These are phyloP conservation scores for Unio delphinus DNA, from an alignment of 2,888 invertebrate species.

Conservation along the genomic window DNA sequence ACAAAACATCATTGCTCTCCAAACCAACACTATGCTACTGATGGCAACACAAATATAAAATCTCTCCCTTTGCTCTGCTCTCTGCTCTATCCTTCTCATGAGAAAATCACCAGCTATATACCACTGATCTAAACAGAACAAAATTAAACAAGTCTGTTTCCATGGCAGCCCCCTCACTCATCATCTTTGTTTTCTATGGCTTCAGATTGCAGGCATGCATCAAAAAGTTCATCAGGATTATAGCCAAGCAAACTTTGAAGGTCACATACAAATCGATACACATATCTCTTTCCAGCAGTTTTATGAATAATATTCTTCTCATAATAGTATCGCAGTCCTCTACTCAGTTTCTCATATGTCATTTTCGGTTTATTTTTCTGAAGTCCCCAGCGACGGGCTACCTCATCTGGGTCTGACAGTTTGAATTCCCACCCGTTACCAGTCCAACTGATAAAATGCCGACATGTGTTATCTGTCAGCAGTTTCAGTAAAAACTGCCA, in stretches of 20 bases:
- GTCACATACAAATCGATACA: conserved; percentile 98
- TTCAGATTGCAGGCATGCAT: conserved; percentile 71
- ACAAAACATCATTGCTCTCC: too few species aligned
- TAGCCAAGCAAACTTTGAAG: conserved; percentile 95
- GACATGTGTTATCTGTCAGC: conserved; percentile 95
- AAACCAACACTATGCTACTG: too few species aligned
- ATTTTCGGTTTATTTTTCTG: conserved; percentile 77
- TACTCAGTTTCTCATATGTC: conserved; percentile 98
- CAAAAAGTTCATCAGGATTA: conserved; percentile 96
- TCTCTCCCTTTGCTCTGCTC: too few species aligned
- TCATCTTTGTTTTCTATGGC: conserved; percentile 70
- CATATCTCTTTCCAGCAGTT: conserved; percentile 98
- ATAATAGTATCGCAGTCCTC: conserved; percentile 97
- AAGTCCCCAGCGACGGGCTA: conserved; percentile 69
- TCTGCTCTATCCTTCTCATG: too few species aligned
- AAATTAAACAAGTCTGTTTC: too few species aligned
- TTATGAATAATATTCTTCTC: conserved; percentile 99
- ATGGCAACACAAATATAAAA: too few species aligned
- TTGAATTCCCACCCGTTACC: conserved; percentile 99
- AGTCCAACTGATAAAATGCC: conserved; percentile 97
- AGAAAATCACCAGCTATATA: too few species aligned
- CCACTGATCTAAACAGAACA: too few species aligned
- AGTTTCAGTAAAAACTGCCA: conserved; percentile 98
- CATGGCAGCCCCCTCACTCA: conserved; percentile 25
- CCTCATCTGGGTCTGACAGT: conserved; percentile 97